These are phyloP conservation scores for Condylostylus longicornis DNA, from an alignment of 1,140 invertebrate genomes.

Conservation along the genomic window DNA sequence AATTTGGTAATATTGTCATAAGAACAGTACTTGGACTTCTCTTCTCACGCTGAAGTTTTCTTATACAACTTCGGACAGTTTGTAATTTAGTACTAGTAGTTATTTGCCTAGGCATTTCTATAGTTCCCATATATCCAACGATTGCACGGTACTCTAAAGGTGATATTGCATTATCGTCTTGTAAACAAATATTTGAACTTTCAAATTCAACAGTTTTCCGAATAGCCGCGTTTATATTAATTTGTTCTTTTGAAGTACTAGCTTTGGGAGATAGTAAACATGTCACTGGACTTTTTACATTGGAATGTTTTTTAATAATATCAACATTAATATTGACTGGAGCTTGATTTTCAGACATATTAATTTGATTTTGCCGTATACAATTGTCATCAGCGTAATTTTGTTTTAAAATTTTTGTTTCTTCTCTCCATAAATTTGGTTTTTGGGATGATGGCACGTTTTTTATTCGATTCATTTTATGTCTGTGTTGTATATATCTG, in stretches of 20 bases:
- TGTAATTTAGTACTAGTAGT: slow-evolving; percentile 58
- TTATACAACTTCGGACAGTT: slow-evolving; percentile 63
- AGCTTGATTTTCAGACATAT: no score
- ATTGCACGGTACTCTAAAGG: slow-evolving; percentile 65
- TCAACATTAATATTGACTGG: no score
- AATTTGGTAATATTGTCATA: slow-evolving; percentile 66
- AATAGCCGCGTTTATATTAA: slow-evolving; percentile 32
- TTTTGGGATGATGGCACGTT: slow-evolving; percentile 28
- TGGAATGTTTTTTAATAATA: no score
- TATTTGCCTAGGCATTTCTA: slow-evolving; percentile 82
- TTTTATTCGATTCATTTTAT: slow-evolving; percentile 22
- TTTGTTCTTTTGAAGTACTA: slow-evolving; percentile 20
- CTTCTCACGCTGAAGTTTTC: slow-evolving; percentile 76
- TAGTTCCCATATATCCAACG: slow-evolving; percentile 87
- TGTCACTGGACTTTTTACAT: slow-evolving; percentile 6
- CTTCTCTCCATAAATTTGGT: no score
- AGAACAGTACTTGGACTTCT: slow-evolving; percentile 73
- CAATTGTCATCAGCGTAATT: no score
- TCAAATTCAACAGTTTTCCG: slow-evolving; percentile 13
- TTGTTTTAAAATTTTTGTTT: no score
- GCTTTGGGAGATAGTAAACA: slow-evolving; percentile 11
- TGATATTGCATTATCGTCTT: slow-evolving; percentile 22
- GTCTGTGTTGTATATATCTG: slow-evolving; percentile 24
- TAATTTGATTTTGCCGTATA: no score
- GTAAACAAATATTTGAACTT: slow-evolving; percentile 31